Base-by-base conservation (phyloP, 2,797 vertebrate genomes). In the Malurus leucopterus region DNA sequence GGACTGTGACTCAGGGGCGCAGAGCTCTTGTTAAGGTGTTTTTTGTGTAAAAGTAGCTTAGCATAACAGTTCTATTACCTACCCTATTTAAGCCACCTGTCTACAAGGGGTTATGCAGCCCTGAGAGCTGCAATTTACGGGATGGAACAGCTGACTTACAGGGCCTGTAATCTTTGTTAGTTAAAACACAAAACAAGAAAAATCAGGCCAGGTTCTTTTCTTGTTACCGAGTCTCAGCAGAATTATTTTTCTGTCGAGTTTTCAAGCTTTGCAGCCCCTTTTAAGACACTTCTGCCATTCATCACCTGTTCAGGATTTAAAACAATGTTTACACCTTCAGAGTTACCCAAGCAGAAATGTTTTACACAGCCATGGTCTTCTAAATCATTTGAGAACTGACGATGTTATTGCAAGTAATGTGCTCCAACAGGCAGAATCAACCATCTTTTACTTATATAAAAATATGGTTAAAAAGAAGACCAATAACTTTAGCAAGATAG, bases 11-110 rank as follows among this genome's bases (percentile, higher is more conserved):
- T 91, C 40, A 89, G 76, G 86, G 76, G 83, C 93, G 93, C 68
- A 94, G 88, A 94, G 90, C 93, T 95, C 97, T 96, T 94, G 93
- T 95, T 94, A 90, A 91, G 92, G 94, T 96, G 88, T 76, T 95
- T 96, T 93, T 90, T 93, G 90, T 92, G 90, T 93, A 96, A 95
- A 95, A 95, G 82, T 87, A 95, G 93, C 92, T 94, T 92, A 94
- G 91, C 93, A 91, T 65, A 88, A 76, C 74, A 88, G 79, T 90
- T 84, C 93, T 94, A 84, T 92, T 96, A 92, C 87, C 79, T 87
- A 82, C 71, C 11, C 13, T 81, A 84, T 93, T 92, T 86, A 94
- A 95, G 90, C 95, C 96, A 97, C 93, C 96, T 97, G 96, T 95
- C 94, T 95, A 65, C 65, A 94, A 64, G 40, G 73, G 91, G 95